A percentile compares a stretch with the other conserved stretches of the same genome.
Conservation (phyloP, 2,888 invertebrate genomes). For the Diogma glabrata region DNA sequence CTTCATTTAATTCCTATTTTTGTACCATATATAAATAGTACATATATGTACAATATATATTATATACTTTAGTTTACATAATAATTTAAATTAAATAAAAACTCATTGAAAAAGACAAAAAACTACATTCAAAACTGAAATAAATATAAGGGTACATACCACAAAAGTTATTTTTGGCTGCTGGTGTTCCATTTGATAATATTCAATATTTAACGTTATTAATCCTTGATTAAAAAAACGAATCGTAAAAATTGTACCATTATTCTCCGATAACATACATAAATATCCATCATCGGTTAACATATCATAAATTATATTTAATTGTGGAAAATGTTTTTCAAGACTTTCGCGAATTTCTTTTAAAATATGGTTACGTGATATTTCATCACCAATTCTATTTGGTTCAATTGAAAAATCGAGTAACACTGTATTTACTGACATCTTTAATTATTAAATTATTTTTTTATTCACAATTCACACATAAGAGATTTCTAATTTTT, state of each 20-base stretch:
- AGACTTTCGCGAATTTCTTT: constrained; percentile 56
- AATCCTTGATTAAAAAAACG: constrained; percentile 64
- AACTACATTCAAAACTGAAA: too few relatives aligned
- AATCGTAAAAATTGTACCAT: constrained; percentile 55
- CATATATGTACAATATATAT: too few relatives aligned
- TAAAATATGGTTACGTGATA: constrained; percentile 51
- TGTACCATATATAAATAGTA: too few relatives aligned
- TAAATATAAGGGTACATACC: too few relatives aligned
- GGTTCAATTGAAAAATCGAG: constrained; percentile 69
- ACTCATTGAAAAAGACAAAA: too few relatives aligned
- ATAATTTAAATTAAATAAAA: too few relatives aligned
- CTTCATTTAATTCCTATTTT: too few relatives aligned
- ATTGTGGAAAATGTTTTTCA: constrained; percentile 56
- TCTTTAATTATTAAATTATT: too few relatives aligned
- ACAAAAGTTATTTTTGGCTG: constrained; percentile 62
- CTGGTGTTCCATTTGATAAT: constrained; percentile 62
- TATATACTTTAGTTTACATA: too few relatives aligned
- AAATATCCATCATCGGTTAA: constrained; percentile 58
- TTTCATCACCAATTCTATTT: constrained; percentile 51
- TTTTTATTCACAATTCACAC: too few relatives aligned
- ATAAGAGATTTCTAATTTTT: too few relatives aligned
- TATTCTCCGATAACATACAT: constrained; percentile 57
- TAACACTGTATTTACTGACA: constrained; percentile 70
- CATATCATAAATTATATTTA: constrained; percentile 55
- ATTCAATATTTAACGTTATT: constrained; percentile 72